Evolutionary conservation across 2,113 vertebrate species (phyloP), one percentile per base, ranked within the genome.

Genomic region (Acanthisitta chloris): DNA sequence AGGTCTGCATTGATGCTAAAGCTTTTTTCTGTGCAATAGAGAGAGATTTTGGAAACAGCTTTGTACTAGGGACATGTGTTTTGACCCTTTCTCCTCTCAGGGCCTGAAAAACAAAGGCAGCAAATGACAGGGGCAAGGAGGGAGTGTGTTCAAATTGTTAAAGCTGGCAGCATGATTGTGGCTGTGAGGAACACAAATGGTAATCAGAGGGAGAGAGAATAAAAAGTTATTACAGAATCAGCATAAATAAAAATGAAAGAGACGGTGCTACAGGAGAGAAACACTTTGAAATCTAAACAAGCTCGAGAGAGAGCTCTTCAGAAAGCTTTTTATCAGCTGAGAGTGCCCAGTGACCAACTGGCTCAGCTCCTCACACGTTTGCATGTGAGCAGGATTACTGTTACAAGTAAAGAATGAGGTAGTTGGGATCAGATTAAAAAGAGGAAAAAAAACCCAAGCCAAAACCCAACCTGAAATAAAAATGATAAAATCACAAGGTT

Each of bases 31-130:
- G 52, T 82, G 87, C 93, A 70, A 71, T 2, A 81, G 64, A 95
- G 74, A 93, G 66, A 86, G 79, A 51, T 90, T 97, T 94, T 78
- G 88, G 84, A 97, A 96, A 86, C 70, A 45, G 65, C 61, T 96
- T 88, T 96, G 38, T 72, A 55, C 80, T 26, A 76, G 52, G 45
- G 72, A 88, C 31, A 10, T 16, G 51, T 46, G 55, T 81, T 93
- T 70, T 92, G 93, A 95, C n/a, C 86, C 66, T 81, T 88, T 76
- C 40, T 71, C 72, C 82, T 91, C 62, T 90, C 62, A 71, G 76
- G 79, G 59, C 51, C 51, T 14, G 1, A 73, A 81, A 96, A 96
- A 71, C 55, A 96, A 95, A 96, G 52, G 67, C 81, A 62, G 57
- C n/a, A 95, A 94, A 96, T 86, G 86, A 94, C 49, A 42, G 78